Percentiles rank a stretch among this genome's conserved stretches.
Conservation (phyloP, 2,797 vertebrate species). For the Pangasius macronema region DNA sequence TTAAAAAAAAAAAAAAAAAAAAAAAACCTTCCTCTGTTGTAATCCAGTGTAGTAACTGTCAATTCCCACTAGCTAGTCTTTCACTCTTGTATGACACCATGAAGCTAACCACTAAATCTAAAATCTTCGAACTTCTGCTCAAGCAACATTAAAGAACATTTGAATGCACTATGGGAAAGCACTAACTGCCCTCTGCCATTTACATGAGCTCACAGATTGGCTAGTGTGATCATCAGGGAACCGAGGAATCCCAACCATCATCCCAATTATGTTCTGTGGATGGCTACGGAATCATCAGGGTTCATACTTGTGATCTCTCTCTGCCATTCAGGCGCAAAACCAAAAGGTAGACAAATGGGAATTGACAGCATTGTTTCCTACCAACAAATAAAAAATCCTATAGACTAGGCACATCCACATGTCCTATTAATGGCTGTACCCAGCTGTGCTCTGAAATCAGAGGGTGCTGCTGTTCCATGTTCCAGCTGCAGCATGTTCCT, state of each 20-base stretch:
- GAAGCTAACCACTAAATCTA: background rate
- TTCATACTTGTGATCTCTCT: background rate
- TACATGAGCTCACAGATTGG: background rate
- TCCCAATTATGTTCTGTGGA: background rate
- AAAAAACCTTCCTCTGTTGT: background rate
- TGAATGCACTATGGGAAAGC: background rate
- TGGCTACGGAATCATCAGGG: background rate
- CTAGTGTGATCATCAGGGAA: background rate
- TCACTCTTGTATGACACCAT: background rate
- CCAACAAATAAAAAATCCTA: background rate
- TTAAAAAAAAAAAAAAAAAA: no score
- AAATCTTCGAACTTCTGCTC: background rate
- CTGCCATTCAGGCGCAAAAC: background rate
- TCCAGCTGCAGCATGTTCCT: slow-evolving; percentile 49
- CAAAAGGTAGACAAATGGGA: background rate
- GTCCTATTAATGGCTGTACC: slow-evolving; percentile 17
- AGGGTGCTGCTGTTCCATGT: slow-evolving; percentile 36
- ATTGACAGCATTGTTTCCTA: background rate
- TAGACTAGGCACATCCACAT: background rate
- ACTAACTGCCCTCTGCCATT: background rate
- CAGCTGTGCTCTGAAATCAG: slow-evolving; percentile 41
- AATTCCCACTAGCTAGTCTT: background rate
- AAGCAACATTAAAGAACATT: background rate
- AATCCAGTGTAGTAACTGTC: background rate
- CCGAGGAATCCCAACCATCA: background rate